Percentiles rank a stretch among this genome's conserved stretches.
These are phyloP conservation scores for Drosophila arawakana DNA, from an alignment of 1,140 invertebrate species.

Conservation along the genomic window DNA sequence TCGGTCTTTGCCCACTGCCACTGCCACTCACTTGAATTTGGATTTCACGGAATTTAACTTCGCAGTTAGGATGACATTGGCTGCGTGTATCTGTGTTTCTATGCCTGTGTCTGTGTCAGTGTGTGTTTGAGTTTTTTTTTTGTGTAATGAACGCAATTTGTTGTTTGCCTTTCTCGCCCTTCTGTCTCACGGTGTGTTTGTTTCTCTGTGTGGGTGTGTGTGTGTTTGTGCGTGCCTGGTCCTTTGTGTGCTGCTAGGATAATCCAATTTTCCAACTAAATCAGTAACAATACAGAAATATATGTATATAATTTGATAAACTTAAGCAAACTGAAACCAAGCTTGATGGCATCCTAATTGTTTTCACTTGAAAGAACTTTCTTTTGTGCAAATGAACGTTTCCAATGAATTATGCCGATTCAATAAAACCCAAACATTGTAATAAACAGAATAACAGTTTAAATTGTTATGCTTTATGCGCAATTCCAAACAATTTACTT, in stretches of 20 bases:
- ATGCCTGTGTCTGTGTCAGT: conserved; percentile 19
- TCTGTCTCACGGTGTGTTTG: background rate
- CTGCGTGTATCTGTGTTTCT: conserved; percentile 31
- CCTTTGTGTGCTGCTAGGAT: conserved; percentile 59
- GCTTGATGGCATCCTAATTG: conserved; percentile 49
- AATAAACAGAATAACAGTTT: conserved; percentile 36
- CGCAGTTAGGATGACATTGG: conserved; percentile 77
- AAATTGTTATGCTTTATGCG: conserved; percentile 58
- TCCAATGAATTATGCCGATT: conserved; percentile 56
- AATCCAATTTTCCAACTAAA: conserved; percentile 80
- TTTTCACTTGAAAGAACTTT: conserved; percentile 48
- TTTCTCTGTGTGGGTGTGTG: conserved; percentile 28
- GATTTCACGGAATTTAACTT: conserved; percentile 79
- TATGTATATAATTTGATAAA: background rate
- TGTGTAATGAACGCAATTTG: conserved; percentile 52
- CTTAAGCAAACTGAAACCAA: conserved; percentile 20
- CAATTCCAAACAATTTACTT: conserved; percentile 40
- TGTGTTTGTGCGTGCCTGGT: conserved; percentile 17
- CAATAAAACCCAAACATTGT: conserved; percentile 12
- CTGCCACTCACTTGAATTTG: conserved; percentile 75
- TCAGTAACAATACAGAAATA: conserved; percentile 32
- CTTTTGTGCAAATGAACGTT: conserved; percentile 43
- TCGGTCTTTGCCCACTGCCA: conserved; percentile 29
- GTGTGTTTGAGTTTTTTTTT: conserved; percentile 20
- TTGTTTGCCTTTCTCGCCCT: conserved; percentile 22